Percentiles rank a stretch among this genome's conserved stretches.
Evolutionary conservation across 2,797 vertebrate genomes (phyloP).

Genomic region (Mastacembelus armatus): DNA sequence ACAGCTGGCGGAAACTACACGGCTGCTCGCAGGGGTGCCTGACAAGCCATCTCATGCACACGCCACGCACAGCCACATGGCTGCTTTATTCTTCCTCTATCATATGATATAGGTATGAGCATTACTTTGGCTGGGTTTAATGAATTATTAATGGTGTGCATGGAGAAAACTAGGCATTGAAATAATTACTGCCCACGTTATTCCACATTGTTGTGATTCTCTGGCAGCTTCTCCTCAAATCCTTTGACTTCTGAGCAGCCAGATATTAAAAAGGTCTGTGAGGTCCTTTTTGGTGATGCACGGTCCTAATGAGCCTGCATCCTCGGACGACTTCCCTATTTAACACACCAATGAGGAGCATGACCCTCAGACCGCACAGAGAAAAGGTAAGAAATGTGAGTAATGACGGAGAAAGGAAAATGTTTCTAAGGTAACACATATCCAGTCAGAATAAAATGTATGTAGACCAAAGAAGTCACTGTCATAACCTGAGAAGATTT

Average conservation of each 20-base stretch:
- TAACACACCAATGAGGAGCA: neutral
- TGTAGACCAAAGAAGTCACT: neutral
- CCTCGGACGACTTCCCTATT: neutral
- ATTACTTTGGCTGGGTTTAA: slow-evolving; percentile 35
- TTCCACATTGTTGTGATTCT: slow-evolving; percentile 22
- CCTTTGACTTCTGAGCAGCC: neutral
- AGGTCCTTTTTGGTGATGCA: neutral
- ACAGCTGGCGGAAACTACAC: slow-evolving; percentile 38
- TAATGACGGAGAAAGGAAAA: neutral
- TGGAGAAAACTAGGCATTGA: slow-evolving; percentile 13
- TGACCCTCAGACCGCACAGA: neutral
- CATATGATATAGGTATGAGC: slow-evolving; percentile 46
- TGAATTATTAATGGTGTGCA: slow-evolving; percentile 36
- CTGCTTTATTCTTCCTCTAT: slow-evolving; percentile 40
- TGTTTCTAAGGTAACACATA: neutral
- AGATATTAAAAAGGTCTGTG: neutral
- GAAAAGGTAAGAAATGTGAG: no score
- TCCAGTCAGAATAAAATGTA: neutral
- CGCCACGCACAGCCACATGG: neutral
- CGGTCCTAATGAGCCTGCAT: slow-evolving; percentile 14
- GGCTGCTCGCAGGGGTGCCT: neutral
- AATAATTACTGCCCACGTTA: slow-evolving; percentile 23
- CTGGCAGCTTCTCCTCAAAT: neutral
- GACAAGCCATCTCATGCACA: slow-evolving; percentile 13
- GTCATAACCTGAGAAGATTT: no score